Conservation (phyloP, 2,888 invertebrate species). For the Lissocephala sabroskyi region DNA sequence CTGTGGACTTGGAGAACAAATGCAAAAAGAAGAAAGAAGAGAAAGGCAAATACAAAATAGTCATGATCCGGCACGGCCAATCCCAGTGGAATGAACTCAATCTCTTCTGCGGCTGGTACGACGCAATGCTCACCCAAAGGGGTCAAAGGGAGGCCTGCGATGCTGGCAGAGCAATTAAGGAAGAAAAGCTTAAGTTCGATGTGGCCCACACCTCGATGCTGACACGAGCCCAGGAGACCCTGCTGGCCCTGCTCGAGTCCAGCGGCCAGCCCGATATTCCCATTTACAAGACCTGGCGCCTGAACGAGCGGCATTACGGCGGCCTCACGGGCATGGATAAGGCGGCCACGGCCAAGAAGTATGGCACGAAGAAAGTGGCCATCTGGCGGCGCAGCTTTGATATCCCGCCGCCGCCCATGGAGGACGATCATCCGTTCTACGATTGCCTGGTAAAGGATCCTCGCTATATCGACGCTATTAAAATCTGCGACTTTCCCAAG, state of each 20-base stretch:
- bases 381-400: slow-evolving; percentile 92
- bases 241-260: slow-evolving; percentile 79
- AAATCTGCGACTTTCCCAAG: slow-evolving; percentile 84
- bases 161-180: slow-evolving; percentile 86
- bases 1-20: no score
- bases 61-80: slow-evolving; percentile 84
- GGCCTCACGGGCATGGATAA: slow-evolving; percentile 90
- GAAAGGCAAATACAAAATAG: slow-evolving; percentile 75
- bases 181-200: slow-evolving; percentile 83
- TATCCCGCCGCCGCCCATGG: slow-evolving; percentile 88
- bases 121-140: slow-evolving; percentile 79
- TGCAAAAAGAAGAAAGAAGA: neutral
- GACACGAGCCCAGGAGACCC: slow-evolving; percentile 84
- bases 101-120: slow-evolving; percentile 83
- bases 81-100: slow-evolving; percentile 85
- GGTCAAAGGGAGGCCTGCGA: slow-evolving; percentile 71
- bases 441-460: slow-evolving; percentile 83
- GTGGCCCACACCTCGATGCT: slow-evolving; percentile 86
- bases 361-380: slow-evolving; percentile 86
- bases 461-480: slow-evolving; percentile 81
- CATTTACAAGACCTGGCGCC: slow-evolving; percentile 83
- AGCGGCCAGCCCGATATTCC: slow-evolving; percentile 80
- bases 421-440: slow-evolving; percentile 82
- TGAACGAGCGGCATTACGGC: slow-evolving; percentile 92
- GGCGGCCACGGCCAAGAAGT: slow-evolving; percentile 88